Evolutionary conservation across 2,797 vertebrate species (phyloP).

Genomic region (Sebastes taczanowskii): DNA sequence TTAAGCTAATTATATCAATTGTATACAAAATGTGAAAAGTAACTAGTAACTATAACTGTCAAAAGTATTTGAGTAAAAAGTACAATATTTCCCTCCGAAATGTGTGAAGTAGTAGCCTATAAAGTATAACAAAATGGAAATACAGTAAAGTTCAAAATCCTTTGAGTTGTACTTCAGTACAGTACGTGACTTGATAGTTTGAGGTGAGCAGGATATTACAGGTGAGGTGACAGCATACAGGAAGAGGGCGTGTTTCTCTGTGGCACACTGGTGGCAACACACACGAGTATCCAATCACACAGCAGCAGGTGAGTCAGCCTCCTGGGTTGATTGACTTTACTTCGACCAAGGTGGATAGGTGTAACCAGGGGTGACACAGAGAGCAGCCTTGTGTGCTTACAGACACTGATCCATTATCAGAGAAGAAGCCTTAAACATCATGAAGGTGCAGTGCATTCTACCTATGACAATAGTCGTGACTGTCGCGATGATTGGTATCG

Average conservation of each 20-base stretch:
- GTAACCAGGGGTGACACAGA: neutral
- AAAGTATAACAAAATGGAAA: neutral
- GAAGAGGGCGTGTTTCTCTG: neutral
- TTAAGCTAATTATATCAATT: neutral
- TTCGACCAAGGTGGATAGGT: neutral
- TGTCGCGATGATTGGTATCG: conserved; percentile 40
- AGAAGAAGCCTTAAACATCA: neutral
- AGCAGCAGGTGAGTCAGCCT: conserved; percentile 25
- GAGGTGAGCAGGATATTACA: neutral
- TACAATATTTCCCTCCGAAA: neutral
- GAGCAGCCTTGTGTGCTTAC: neutral
- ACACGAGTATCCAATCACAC: neutral
- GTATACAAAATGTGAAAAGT: neutral
- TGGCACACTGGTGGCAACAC: neutral
- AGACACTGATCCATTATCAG: neutral
- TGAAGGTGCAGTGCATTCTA: conserved; percentile 60
- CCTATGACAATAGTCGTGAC: neutral
- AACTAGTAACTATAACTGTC: neutral
- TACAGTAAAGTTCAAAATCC: neutral
- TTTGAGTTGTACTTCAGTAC: neutral
- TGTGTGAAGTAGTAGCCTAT: neutral
- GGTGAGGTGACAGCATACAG: neutral
- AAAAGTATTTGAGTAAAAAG: neutral
- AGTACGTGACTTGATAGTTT: neutral
- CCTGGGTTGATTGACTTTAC: neutral